Evolutionary conservation across 2,113 vertebrate genomes (phyloP), one percentile per base, ranked within the genome.

Genomic region (Piaya cayana): DNA sequence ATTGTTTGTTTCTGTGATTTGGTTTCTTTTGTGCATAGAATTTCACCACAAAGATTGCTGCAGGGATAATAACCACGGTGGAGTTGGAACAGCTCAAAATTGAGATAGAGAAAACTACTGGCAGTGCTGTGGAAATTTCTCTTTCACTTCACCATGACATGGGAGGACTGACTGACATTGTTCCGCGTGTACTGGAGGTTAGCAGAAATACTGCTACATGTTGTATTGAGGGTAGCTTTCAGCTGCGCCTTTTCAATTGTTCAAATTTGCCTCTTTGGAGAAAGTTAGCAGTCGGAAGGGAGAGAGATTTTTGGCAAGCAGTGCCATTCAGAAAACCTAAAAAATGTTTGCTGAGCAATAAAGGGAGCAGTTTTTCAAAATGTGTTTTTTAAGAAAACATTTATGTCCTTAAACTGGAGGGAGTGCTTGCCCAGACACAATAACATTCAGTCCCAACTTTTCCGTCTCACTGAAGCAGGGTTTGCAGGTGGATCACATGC

Each of bases 121-220:
- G 92, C 45, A 92, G 47, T 52, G 76, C 95, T 17, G 39, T 64
- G 32, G 69, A 93, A 72, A 53, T 98, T 32, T 84, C 39, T 45
- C 56, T 97, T 71, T 97, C 93, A 23, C 88, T 98, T 75, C 95
- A 97, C 86, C 98, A 98, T 42, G 83, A 98, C 47, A 62, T 98
- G 53, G 71, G 77, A 74, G 90, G 87, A 49, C 96, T 98, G 55
- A 81, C 56, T n/a, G 96, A 97, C 34, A 5, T 97, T 13, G 34
- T 98, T 72, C 98, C 98, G 22, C 8, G 3, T 29, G 67, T 55
- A 21, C 78, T 98, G 56, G 96, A 98, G 98, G 98, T 98, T 62
- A 96, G 95, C 74, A 72, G 82, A 72, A 85, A 56, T 43, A 52
- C 52, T 82, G 9, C 29, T 18, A 1, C 34, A 1, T 23, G 8